Base-by-base conservation (phyloP, 2,797 vertebrate genomes). In the Clarias laeviceps region DNA sequence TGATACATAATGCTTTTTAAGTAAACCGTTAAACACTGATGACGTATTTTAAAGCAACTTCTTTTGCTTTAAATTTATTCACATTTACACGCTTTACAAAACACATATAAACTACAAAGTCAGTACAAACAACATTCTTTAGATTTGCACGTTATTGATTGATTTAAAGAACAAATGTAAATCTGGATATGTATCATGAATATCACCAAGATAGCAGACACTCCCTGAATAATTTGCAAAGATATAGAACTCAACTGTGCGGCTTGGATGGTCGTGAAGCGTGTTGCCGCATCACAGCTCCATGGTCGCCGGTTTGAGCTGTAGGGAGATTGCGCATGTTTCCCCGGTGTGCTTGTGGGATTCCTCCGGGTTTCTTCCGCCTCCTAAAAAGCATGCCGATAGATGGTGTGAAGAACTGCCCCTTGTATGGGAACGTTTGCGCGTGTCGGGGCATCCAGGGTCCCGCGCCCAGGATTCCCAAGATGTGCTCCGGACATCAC, bases 121-220 rank as follows among this genome's bases (percentile, higher is more conserved):
- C 34, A 0, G n/a, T 50, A 74, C 7, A 54, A 27, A 59, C 29
- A 22, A 18, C 18, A 59, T 59, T 1, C 14, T 56, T 29, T 20
- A 22, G 27, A 32, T 27, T n/a, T 37, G 76, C 57, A 8, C 20
- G 9, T 24, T 20, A 12, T 8, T 40, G 15, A 40, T n/a, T 4
- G 6, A 17, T 79, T 17, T 2, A 4, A 15, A 12, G 15, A 54
- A 20, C 45, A 45, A 8, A 11, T 61, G 11, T 15, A 20, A 64
- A 27, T 27, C 73, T 37, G 56, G 65, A 64, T 83, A 64, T 77
- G 50, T 78, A 76, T 82, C 50, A 62, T 27, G 50, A 34, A 32
- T 29, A 64, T 18, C 70, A 64, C 8, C 5, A 32, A 29, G 12
- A 12, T 3, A 34, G 11, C 9, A n/a, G 20, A 15, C 20, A 45